These are phyloP conservation scores for Brachyopa scutellaris DNA, from an alignment of 2,888 invertebrate genomes.

Conservation along the genomic window DNA sequence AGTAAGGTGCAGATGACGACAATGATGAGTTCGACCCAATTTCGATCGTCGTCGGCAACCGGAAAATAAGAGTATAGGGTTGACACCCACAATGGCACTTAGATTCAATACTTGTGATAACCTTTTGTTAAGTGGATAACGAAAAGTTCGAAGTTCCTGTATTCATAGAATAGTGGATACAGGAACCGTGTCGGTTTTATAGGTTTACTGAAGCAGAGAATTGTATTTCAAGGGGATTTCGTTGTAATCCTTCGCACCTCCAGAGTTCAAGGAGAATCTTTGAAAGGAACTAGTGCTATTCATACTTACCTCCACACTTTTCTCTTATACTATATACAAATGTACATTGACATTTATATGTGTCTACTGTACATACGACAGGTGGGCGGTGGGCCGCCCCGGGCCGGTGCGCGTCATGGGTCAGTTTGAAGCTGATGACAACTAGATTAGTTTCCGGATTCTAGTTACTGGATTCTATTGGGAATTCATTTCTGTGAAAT, in stretches of 20 bases:
- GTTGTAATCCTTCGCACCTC: not conserved
- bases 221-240: conserved; percentile 5
- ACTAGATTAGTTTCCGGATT: too few species aligned
- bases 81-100: conserved; percentile 14
- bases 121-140: conserved; percentile 55
- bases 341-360: too few species aligned
- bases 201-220: not conserved
- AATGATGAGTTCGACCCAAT: conserved; percentile 44
- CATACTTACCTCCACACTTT: too few species aligned
- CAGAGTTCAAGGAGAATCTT: conserved; percentile 6
- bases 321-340: too few species aligned
- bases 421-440: too few species aligned
- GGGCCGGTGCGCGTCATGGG: too few species aligned
- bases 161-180: not conserved
- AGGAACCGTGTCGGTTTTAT: not conserved
- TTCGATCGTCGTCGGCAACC: conserved; percentile 1
- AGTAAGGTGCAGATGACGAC: conserved; percentile 2
- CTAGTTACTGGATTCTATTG: too few species aligned
- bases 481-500: too few species aligned
- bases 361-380: too few species aligned
- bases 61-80: too few species aligned
- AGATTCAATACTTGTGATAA: conserved; percentile 39
- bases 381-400: too few species aligned
- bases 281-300: not conserved
- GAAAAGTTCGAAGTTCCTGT: conserved; percentile 37